These are phyloP conservation scores for Saccopteryx leptura DNA, from an alignment of 2,113 vertebrate genomes.

Conservation along the genomic window DNA sequence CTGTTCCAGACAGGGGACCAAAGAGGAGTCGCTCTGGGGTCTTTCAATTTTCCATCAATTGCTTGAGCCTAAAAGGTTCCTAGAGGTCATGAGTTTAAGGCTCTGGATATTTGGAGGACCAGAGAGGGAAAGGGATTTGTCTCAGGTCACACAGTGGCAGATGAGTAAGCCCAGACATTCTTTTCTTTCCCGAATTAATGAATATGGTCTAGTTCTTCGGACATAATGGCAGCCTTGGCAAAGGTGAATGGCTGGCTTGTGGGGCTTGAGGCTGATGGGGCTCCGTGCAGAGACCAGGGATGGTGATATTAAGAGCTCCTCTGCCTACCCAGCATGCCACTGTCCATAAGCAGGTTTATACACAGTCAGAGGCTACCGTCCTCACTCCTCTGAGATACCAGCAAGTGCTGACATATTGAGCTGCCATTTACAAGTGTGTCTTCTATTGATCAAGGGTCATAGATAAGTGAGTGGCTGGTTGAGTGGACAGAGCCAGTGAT, in stretches of 20 bases:
- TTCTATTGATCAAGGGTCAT: accelerated
- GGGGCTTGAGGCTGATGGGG: not conserved
- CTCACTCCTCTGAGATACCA: accelerated
- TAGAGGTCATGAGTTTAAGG: not conserved
- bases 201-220: not conserved
- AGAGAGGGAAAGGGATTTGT: not conserved
- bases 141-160: not conserved
- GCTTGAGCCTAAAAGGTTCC: not conserved
- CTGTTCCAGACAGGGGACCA: not conserved
- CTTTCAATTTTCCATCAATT: not conserved
- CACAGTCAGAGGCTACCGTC: accelerated
- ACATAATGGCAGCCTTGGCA: not conserved
- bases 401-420: accelerated
- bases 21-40: not conserved
- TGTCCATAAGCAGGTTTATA: not conserved
- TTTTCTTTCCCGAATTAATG: no score
- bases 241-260: not conserved
- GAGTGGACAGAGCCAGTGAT: accelerated
- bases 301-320: accelerated
- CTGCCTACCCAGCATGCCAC: accelerated
- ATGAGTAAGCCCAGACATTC: accelerated
- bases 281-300: not conserved
- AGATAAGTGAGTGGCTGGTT: accelerated
- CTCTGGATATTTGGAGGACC: not conserved
- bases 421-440: not conserved